A percentile compares a stretch with the other conserved stretches of the same genome.
phyloP scores from a whole-genome alignment of 2,797 vertebrate genomes.

The Melanotaenia pygmaea region DNA sequence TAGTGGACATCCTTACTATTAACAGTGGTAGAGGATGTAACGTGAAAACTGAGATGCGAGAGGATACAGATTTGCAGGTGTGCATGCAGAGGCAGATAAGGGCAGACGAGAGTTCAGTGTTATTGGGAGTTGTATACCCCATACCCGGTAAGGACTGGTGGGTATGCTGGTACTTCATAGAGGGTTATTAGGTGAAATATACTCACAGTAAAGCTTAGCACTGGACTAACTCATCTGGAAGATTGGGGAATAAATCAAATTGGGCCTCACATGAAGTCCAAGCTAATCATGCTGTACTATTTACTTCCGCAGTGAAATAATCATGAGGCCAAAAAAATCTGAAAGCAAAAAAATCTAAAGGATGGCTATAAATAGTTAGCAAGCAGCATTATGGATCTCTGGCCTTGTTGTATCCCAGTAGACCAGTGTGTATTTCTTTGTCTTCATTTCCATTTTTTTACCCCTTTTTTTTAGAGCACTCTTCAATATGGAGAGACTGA shows the following conservation, averaged over 20 bases:
- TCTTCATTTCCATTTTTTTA: conserved; percentile 58
- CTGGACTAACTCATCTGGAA: conserved; percentile 62
- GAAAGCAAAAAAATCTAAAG: conserved; percentile 80
- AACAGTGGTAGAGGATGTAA: conserved; percentile 19
- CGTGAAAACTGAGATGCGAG: conserved; percentile 29
- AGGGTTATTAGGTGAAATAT: conserved; percentile 43
- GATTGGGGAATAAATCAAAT: conserved; percentile 74
- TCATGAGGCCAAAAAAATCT: conserved; percentile 83
- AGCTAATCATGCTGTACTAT: conserved; percentile 74
- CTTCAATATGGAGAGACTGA: conserved; percentile 30
- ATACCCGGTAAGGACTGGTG: conserved; percentile 39
- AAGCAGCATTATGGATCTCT: conserved; percentile 73
- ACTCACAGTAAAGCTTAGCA: conserved; percentile 12
- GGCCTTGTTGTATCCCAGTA: conserved; percentile 65
- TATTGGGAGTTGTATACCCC: conserved; percentile 38
- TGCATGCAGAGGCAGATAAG: conserved; percentile 21
- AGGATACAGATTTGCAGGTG: conserved; percentile 63
- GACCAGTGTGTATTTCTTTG: conserved; percentile 58
- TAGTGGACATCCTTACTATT: conserved; percentile 58
- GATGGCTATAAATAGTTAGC: conserved; percentile 77
- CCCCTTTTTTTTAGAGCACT: background rate
- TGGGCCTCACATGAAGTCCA: conserved; percentile 76
- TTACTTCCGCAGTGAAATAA: conserved; percentile 81
- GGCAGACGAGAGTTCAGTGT: conserved; percentile 37
- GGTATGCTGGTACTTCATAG: conserved; percentile 39